phyloP scores from a whole-genome alignment of 2,888 invertebrate genomes.

The Plebejus argus region DNA sequence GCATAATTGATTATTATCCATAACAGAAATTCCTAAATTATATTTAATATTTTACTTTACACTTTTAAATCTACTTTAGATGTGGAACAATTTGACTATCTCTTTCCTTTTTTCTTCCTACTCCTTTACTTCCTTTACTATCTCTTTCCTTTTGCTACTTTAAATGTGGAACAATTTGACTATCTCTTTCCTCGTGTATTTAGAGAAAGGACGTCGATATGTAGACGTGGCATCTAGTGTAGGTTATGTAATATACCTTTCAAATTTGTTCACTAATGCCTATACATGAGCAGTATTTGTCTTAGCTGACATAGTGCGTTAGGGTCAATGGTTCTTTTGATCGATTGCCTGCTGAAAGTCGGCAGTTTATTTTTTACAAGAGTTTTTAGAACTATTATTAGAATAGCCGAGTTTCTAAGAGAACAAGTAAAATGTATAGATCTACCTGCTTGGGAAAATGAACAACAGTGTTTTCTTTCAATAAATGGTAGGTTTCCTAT shows the following conservation, averaged over 20 bases:
- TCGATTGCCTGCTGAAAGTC: background rate
- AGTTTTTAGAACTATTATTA: background rate
- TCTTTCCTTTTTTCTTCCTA: too few relatives aligned
- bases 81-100: background rate
- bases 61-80: background rate
- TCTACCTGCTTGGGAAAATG: too few relatives aligned
- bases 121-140: too few relatives aligned
- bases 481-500: too few relatives aligned
- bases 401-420: background rate
- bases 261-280: slow-evolving; percentile 18
- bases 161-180: background rate
- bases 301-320: background rate
- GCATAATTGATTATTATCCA: too few relatives aligned
- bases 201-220: slow-evolving; percentile 25
- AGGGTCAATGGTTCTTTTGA: background rate
- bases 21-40: background rate
- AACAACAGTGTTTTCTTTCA: too few relatives aligned
- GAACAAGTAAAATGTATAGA: too few relatives aligned
- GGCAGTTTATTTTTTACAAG: background rate
- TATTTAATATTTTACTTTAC: background rate
- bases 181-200: background rate
- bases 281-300: background rate
- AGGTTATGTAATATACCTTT: slow-evolving; percentile 22
- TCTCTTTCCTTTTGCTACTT: background rate
- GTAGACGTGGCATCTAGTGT: background rate